phyloP scores from a whole-genome alignment of 2,888 invertebrate species.

The Belgica antarctica region DNA sequence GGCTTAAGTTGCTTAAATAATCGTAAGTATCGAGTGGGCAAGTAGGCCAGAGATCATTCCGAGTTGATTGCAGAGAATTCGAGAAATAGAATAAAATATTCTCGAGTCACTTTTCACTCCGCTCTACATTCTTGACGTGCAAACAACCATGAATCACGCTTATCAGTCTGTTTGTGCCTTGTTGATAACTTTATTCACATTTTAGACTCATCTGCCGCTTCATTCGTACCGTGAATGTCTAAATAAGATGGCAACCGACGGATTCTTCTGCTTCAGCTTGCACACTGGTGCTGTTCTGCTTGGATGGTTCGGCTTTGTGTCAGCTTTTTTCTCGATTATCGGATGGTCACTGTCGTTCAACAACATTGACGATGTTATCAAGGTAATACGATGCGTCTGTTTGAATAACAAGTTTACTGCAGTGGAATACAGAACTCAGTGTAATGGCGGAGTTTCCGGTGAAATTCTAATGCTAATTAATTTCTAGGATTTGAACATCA shows the following conservation, averaged over 20 bases:
- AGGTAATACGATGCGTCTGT: no score
- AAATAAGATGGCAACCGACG: slow-evolving; percentile 25
- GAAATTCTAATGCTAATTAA: not conserved
- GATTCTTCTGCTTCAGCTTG: slow-evolving; percentile 34
- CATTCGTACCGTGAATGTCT: no score
- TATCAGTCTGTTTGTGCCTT: not conserved
- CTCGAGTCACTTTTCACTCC: not conserved
- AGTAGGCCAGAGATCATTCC: not conserved
- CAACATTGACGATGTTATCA: slow-evolving; percentile 31
- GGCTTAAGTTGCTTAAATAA: not conserved
- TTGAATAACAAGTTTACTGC: not conserved
- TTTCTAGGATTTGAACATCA: slow-evolving; percentile 17
- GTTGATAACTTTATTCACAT: not conserved
- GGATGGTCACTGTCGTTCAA: slow-evolving; percentile 36
- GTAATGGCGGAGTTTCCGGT: not conserved
- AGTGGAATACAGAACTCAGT: not conserved
- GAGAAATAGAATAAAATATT: not conserved
- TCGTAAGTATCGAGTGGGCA: not conserved
- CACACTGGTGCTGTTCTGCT: slow-evolving; percentile 35
- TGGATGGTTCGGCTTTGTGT: slow-evolving; percentile 39
- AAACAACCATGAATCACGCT: not conserved
- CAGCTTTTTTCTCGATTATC: slow-evolving; percentile 39
- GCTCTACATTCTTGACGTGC: not conserved
- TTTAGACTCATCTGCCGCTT: not conserved
- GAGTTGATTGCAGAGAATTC: not conserved